Evolutionary conservation across 2,797 vertebrate genomes (phyloP).

Genomic region (Rhinophrynus dorsalis): DNA sequence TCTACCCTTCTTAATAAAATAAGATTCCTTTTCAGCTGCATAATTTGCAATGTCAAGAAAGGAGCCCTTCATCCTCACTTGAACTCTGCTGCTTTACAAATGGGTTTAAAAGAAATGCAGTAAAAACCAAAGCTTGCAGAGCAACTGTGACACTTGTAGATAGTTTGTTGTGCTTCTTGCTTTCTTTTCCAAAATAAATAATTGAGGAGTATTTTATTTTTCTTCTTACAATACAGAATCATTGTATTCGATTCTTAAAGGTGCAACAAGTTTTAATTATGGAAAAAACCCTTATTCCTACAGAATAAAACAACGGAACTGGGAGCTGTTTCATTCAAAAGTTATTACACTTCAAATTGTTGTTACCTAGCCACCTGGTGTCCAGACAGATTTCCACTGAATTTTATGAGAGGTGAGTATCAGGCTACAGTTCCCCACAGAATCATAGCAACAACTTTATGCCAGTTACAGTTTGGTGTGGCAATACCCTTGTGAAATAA

Average conservation of each 20-base stretch:
- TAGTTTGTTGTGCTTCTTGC: neutral
- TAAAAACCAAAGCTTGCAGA: neutral
- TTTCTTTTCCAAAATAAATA: neutral
- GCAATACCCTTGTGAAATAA: too few species aligned
- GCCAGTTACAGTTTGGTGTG: too few species aligned
- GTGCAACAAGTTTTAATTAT: too few species aligned
- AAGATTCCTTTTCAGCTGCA: slow-evolving; percentile 29
- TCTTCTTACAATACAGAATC: slow-evolving; percentile 1
- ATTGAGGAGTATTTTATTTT: neutral
- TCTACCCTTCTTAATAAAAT: slow-evolving; percentile 27
- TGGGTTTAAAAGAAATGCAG: neutral
- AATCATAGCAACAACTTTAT: too few species aligned
- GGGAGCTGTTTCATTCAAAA: too few species aligned
- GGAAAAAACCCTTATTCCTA: too few species aligned
- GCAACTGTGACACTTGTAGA: slow-evolving; percentile 7
- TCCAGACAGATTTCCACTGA: too few species aligned
- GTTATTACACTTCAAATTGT: too few species aligned
- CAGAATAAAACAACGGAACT: too few species aligned
- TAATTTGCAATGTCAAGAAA: slow-evolving; percentile 20
- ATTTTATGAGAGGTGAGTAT: too few species aligned
- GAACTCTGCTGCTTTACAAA: slow-evolving; percentile 15
- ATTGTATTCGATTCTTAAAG: neutral
- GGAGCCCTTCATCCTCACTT: slow-evolving; percentile 18
- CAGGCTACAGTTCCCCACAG: too few species aligned
- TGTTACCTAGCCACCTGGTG: too few species aligned